Evolutionary conservation across 2,113 vertebrate species (phyloP).

Genomic region (Tursiops truncatus): DNA sequence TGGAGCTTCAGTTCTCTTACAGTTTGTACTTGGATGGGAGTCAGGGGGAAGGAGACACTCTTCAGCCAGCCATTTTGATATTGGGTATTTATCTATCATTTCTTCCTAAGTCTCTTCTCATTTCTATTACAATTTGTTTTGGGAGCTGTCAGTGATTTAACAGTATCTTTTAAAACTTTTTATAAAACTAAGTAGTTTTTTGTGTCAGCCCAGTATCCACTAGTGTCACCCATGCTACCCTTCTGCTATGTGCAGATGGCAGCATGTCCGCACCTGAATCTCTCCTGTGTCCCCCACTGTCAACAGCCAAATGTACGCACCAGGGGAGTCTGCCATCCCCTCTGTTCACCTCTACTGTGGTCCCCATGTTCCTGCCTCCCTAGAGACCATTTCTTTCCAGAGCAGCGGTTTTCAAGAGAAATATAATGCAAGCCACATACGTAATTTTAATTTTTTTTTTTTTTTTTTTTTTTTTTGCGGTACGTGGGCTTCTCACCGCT

Average conservation of each 20-base stretch:
- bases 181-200: neutral
- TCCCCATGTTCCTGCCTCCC: neutral
- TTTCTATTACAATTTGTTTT: neutral
- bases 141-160: neutral
- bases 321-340: neutral
- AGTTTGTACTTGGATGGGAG: neutral
- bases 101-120: neutral
- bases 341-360: neutral
- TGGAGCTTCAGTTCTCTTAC: neutral
- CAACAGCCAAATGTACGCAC: neutral
- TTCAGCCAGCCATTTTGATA: neutral
- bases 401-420: neutral
- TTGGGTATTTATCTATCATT: neutral
- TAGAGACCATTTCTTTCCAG: neutral
- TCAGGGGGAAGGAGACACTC: too few species aligned
- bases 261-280: neutral
- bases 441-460: too few species aligned
- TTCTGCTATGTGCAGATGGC: neutral
- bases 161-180: neutral
- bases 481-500: too few species aligned
- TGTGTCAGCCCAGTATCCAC: neutral
- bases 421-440: neutral
- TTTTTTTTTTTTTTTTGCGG: too few species aligned
- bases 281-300: neutral
- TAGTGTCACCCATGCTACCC: neutral